These are phyloP conservation scores for Motacilla tschutschensis DNA, from an alignment of 2,113 vertebrate genomes.

Conservation along the genomic window DNA sequence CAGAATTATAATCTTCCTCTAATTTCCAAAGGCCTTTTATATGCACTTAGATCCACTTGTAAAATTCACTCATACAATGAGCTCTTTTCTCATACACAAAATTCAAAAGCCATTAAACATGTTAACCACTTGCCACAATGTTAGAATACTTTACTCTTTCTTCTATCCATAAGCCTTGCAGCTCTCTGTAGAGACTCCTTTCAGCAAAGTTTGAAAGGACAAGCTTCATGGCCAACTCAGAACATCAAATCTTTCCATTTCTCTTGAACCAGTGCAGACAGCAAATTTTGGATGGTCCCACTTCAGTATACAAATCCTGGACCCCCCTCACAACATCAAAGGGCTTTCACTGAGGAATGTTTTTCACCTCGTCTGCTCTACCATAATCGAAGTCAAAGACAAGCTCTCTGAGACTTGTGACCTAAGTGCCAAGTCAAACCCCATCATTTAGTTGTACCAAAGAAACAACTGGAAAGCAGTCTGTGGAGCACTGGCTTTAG, in stretches of 20 bases:
- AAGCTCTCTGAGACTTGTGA: neutral
- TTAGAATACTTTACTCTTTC: neutral
- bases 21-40: slow-evolving; percentile 16
- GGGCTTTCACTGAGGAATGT: neutral
- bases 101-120: neutral
- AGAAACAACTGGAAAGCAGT: slow-evolving; percentile 6
- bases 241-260: neutral
- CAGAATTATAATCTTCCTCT: neutral
- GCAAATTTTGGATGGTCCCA: neutral
- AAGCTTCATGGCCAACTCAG: neutral
- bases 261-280: neutral
- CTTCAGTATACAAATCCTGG: neutral
- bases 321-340: neutral
- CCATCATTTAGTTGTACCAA: slow-evolving; percentile 21
- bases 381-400: neutral
- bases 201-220: neutral
- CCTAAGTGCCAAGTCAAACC: neutral
- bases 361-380: neutral
- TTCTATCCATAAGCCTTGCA: neutral
- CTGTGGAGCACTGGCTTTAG: neutral
- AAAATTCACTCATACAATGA: neutral
- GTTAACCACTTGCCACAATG: neutral
- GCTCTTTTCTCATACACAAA: neutral
- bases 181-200: neutral
- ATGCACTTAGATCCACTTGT: neutral